Percentiles rank a stretch among this genome's conserved stretches.
phyloP scores from a whole-genome alignment of 1,140 invertebrate species.

The Ridgeia piscesae region DNA sequence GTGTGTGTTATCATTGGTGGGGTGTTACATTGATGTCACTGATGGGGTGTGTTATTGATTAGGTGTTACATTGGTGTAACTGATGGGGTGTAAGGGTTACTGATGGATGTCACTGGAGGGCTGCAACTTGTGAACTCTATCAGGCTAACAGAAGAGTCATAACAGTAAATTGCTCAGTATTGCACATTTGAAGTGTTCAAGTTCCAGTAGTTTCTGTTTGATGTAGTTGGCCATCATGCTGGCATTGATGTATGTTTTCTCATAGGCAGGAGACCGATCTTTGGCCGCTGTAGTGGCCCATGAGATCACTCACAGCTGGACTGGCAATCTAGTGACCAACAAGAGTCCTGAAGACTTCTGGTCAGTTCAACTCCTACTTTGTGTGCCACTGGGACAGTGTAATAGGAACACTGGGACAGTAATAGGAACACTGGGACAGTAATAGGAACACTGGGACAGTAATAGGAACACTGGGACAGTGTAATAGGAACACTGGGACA shows the following conservation, averaged over 20 bases:
- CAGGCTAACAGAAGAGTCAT: no score
- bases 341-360: constrained; percentile 93
- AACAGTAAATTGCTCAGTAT: neutral
- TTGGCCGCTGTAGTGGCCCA: constrained; percentile 87
- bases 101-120: no score
- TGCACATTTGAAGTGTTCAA: neutral
- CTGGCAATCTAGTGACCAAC: constrained; percentile 89
- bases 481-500: neutral
- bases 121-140: no score
- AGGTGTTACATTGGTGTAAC: neutral
- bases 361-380: constrained; percentile 52
- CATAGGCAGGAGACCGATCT: constrained; percentile 81
- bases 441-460: neutral
- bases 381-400: neutral
- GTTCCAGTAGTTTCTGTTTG: neutral
- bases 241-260: neutral
- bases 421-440: neutral
- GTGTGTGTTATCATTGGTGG: neutral
- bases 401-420: neutral
- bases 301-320: constrained; percentile 96
- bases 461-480: neutral
- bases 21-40: neutral
- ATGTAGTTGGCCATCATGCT: neutral
- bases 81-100: neutral
- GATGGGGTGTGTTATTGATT: neutral